Conservation (phyloP, 2,797 vertebrate genomes). For the Coendou prehensilis region DNA sequence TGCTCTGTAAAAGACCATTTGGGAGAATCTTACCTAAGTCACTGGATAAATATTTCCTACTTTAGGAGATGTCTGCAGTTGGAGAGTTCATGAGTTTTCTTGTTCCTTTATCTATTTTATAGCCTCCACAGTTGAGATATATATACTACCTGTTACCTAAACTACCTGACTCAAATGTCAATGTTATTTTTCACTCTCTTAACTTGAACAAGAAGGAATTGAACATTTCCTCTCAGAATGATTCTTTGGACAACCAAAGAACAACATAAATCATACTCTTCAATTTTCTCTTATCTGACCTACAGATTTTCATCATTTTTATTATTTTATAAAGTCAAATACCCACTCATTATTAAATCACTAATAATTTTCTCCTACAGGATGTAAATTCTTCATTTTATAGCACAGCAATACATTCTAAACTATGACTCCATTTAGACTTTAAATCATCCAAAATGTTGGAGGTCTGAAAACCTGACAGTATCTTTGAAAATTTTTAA, state of each 20-base stretch:
- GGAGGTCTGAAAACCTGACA: constrained; percentile 13
- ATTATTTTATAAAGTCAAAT: neutral
- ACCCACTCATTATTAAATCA: constrained; percentile 6
- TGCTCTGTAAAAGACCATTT: neutral
- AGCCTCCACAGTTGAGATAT: neutral
- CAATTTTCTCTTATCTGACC: neutral
- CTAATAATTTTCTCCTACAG: constrained; percentile 9
- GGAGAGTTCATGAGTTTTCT: neutral
- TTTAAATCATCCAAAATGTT: neutral
- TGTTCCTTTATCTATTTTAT: neutral
- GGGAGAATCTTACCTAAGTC: neutral
- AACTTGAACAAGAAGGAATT: neutral
- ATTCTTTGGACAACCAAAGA: neutral
- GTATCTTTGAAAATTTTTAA: constrained; percentile 7
- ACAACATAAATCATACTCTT: neutral
- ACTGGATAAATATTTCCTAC: neutral
- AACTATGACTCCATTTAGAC: neutral
- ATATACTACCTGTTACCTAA: neutral
- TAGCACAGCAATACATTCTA: neutral
- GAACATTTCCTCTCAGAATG: constrained; percentile 14
- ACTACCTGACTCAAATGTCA: neutral
- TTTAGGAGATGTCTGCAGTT: neutral
- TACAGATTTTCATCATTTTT: constrained; percentile 25
- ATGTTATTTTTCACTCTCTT: neutral
- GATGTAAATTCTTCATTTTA: neutral